Evolutionary conservation across 2,888 invertebrate genomes (phyloP).

Genomic region (Acleris emargana): DNA sequence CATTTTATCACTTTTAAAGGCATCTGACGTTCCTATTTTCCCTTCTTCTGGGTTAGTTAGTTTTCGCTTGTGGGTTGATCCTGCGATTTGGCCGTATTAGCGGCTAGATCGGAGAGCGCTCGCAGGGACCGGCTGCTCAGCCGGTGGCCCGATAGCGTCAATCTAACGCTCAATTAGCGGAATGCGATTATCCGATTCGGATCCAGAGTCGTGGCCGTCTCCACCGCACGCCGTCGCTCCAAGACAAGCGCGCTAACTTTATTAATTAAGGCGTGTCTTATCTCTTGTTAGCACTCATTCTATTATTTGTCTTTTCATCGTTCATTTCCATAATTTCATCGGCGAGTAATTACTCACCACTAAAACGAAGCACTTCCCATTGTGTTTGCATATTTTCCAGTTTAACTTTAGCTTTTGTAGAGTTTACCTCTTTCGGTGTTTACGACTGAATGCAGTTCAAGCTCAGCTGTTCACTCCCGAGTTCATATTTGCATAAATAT

Average conservation of each 20-base stretch:
- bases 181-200: constrained; percentile 82
- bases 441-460: constrained; percentile 31
- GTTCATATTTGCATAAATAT: constrained; percentile 21
- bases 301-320: constrained; percentile 84
- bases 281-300: constrained; percentile 84
- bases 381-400: constrained; percentile 78
- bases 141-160: constrained; percentile 75
- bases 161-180: constrained; percentile 82
- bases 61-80: constrained; percentile 60
- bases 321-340: constrained; percentile 84
- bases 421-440: constrained; percentile 50
- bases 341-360: constrained; percentile 79
- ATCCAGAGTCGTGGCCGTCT: constrained; percentile 73
- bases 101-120: constrained; percentile 54
- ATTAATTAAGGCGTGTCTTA: constrained; percentile 84
- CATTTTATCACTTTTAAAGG: constrained; percentile 51
- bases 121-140: constrained; percentile 47
- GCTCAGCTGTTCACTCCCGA: constrained; percentile 32
- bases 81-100: constrained; percentile 66
- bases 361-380: constrained; percentile 72
- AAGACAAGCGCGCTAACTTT: constrained; percentile 81
- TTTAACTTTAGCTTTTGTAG: constrained; percentile 62
- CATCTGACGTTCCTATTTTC: constrained; percentile 48
- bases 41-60: constrained; percentile 45
- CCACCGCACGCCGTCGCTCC: constrained; percentile 62